Conservation (phyloP, 2,113 vertebrate genomes). For the Thamnaconus septentrionalis region DNA sequence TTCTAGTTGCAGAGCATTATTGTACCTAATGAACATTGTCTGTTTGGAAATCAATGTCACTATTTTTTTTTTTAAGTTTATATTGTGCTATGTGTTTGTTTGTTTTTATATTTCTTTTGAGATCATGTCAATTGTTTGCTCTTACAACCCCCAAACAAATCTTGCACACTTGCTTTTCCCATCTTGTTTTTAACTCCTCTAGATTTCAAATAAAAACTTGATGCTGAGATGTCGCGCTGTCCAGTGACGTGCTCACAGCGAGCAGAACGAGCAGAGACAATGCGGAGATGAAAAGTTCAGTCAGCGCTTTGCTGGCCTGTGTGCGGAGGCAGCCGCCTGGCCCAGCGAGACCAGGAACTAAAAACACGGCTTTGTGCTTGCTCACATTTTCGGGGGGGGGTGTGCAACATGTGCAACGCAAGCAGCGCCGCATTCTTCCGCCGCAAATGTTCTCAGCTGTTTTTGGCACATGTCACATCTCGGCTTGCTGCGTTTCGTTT, state of each 20-base stretch:
- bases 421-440: conserved; percentile 28
- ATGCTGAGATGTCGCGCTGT: conserved; percentile 28
- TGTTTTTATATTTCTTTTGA: too few species aligned
- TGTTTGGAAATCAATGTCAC: conserved; percentile 14
- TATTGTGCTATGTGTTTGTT: conserved; percentile 15
- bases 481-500: conserved; percentile 1
- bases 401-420: conserved; percentile 21
- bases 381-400: conserved; percentile 31
- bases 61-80: conserved; percentile 3
- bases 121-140: too few species aligned
- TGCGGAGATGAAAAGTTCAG: conserved; percentile 23
- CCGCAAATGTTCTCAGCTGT: too few species aligned
- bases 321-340: not conserved
- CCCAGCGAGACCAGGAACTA: conserved; percentile 11
- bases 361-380: conserved; percentile 49
- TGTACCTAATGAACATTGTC: conserved; percentile 11
- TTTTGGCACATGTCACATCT: conserved; percentile 7
- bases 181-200: conserved; percentile 57
- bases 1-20: conserved; percentile 15
- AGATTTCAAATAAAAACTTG: conserved; percentile 55
- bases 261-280: conserved; percentile 12
- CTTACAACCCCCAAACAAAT: too few species aligned
- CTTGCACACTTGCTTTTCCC: conserved; percentile 22
- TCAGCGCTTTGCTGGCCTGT: conserved; percentile 41
- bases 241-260: conserved; percentile 19